Conservation (phyloP, 2,797 vertebrate species). For the Neosalanx taihuensis region DNA sequence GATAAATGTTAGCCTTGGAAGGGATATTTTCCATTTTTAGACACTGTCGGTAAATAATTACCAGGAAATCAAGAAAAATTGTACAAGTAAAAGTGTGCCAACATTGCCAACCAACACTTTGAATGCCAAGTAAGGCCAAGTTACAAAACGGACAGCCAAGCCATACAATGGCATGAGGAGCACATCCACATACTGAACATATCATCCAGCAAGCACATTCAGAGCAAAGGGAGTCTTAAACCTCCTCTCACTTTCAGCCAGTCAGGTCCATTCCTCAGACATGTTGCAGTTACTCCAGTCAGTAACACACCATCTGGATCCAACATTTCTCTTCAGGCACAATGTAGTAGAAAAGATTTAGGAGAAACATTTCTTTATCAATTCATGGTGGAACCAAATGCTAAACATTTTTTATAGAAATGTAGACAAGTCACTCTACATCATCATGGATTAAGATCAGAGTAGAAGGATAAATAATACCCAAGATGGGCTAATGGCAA, state of each 20-base stretch:
- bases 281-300: not conserved
- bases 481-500: no score
- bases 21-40: not conserved
- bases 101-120: not conserved
- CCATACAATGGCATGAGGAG: not conserved
- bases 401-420: no score
- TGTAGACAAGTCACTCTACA: no score
- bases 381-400: not conserved
- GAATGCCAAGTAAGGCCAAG: no score
- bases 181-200: not conserved
- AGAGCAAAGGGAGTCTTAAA: constrained; percentile 6
- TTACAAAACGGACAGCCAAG: not conserved
- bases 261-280: constrained; percentile 18
- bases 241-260: constrained; percentile 17
- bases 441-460: no score
- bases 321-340: not conserved
- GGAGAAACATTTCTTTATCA: not conserved
- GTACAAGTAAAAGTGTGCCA: not conserved
- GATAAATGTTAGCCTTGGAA: constrained; percentile 26
- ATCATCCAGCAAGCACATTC: not conserved
- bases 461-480: no score
- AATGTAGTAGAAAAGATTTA: not conserved
- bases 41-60: constrained; percentile 8
- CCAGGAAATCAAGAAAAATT: not conserved
- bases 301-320: not conserved